Conservation (phyloP, 2,113 vertebrate species). For the Montifringilla adamsi region DNA sequence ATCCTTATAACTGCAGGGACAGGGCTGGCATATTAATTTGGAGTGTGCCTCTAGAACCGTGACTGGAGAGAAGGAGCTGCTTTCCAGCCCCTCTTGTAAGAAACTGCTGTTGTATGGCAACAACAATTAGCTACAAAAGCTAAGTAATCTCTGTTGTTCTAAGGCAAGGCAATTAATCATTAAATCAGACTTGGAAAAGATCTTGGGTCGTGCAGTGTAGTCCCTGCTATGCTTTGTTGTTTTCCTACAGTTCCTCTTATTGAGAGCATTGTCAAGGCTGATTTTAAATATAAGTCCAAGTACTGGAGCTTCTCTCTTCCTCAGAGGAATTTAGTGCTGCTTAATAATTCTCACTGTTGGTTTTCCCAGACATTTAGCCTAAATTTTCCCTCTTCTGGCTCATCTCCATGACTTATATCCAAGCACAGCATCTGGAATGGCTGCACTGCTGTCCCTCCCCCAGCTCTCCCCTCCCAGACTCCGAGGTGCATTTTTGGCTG, state of each 20-base stretch:
- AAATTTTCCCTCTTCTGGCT: background rate
- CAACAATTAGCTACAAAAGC: slow-evolving; percentile 42
- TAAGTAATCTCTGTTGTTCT: slow-evolving; percentile 21
- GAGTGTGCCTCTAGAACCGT: slow-evolving; percentile 48
- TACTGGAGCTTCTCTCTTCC: background rate
- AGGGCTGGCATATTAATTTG: slow-evolving; percentile 66
- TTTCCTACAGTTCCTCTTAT: background rate
- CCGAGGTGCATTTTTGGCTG: background rate
- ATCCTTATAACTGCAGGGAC: slow-evolving; percentile 49
- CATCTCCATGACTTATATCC: background rate
- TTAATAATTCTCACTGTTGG: background rate
- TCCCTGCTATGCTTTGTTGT: background rate
- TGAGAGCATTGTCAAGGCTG: background rate
- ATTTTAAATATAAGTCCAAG: background rate
- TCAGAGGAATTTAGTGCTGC: slow-evolving; percentile 3
- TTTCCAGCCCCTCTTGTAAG: slow-evolving; percentile 57
- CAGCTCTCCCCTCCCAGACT: background rate
- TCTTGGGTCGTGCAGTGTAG: background rate
- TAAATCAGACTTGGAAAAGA: background rate
- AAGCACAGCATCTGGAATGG: background rate
- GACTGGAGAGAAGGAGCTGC: slow-evolving; percentile 43
- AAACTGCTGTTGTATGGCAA: slow-evolving; percentile 31
- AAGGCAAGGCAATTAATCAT: slow-evolving; percentile 25
- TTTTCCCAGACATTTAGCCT: slow-evolving; percentile 22
- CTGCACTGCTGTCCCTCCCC: background rate